Evolutionary conservation across 2,888 invertebrate species (phyloP), one percentile per base, ranked within the genome.

Genomic region (Entomobrya multifasciata): DNA sequence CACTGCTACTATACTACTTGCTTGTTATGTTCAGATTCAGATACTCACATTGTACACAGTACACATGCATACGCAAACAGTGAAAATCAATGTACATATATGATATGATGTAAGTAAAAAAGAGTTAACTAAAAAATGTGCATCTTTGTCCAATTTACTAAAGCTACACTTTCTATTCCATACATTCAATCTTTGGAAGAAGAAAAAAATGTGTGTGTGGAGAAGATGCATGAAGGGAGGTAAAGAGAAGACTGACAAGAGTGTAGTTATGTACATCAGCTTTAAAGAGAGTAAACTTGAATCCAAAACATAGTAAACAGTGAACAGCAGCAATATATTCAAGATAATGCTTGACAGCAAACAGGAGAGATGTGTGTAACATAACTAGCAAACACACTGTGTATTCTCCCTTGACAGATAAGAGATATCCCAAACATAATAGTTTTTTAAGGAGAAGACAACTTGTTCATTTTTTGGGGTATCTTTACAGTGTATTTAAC

Each of bases 41-140:
- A 27, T 62, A 15, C 60, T 27, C 27, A 55, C 17, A 55, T 20
- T n/a, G n/a, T 27, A 15, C 27, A 60, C 60, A 27, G 60, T 27
- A 60, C 2, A 25, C 55, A 22, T 60, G 60, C 60, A n/a, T 25
- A 10, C 20, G 11, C 36, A 36, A 36, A 8, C 8, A 36, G 36
- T 36, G 36, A 36, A 36, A 36, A 36, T 55, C 11, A n/a, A 20
- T 55, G 17, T 55, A 55, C n/a, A 52, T n/a, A 4, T 20, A 52
- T 4, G 52, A 4, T 13, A 52, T 55, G 8, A 6, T 6, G 36
- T 36, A 36, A 36, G 49, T 49, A 49, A 17, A 41, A 60, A 78
- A 47, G 77, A 60, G 57, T 78, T 62, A 30, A 47, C 60, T 78
- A 57, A 25, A 76, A 76, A 76, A 36, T 78, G 77, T 78, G 77